Evolutionary conservation across 2,888 invertebrate species (phyloP), one percentile per base, ranked within the genome.

Genomic region (Drosophila gaucha): DNA sequence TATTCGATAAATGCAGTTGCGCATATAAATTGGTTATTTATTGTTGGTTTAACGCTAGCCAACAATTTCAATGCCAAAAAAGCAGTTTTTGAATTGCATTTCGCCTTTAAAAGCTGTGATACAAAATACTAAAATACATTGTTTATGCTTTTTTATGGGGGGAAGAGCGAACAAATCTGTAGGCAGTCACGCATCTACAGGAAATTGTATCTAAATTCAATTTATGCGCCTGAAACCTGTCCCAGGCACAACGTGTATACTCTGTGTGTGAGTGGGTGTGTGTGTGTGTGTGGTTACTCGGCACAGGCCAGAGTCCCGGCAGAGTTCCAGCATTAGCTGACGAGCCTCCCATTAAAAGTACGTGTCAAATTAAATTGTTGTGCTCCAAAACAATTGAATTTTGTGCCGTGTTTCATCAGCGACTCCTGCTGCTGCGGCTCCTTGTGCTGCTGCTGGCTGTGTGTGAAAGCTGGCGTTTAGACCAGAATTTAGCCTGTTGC

Each of bases 161-260:
- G 18, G n/a, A 55, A 31, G 18, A n/a, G 28, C 28, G 12, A 8
- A 5, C 18, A 8, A 18, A 30, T 28, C 14, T 38, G 36, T 59
- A 51, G 73, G 52, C 77, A 86, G 86, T 68, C 85, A 82, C 89
- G 87, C 88, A 80, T 77, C 47, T 68, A 84, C 82, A 77, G 89
- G 82, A 88, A 88, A 82, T 88, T 88, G 82, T 82, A 82, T 82
- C 89, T 88, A 86, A 82, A 82, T 82, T 82, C 85, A 82, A 82
- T 82, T 82, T 82, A 84, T 86, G 87, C 62, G 64, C 59, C 38
- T 31, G 55, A 68, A 59, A 64, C 64, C 74, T 57, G 74, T 54
- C 33, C 26, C 63, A 64, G 49, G 41, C 56, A 47, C 49, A 50
- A 47, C 59, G 60, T 16, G 12, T 46, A 22, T 10, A 6, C 3